A percentile compares a stretch with the other conserved stretches of the same genome.
Evolutionary conservation across 2,888 invertebrate species (phyloP).

Genomic region (Hypomecis atomaria): DNA sequence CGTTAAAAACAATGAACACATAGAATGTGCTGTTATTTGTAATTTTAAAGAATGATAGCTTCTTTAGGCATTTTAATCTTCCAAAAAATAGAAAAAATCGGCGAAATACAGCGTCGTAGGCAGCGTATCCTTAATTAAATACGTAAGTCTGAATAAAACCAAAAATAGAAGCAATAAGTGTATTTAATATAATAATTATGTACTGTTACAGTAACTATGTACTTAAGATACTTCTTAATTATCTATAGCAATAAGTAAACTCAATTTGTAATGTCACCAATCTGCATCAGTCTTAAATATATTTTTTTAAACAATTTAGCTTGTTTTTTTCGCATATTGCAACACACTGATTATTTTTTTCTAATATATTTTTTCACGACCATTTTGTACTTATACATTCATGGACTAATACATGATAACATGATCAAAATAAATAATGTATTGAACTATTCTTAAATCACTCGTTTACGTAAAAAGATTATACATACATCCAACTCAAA

Average conservation of each 20-base stretch:
- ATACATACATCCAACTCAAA: constrained; percentile 53
- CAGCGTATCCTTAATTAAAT: not conserved
- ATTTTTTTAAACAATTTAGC: constrained; percentile 43
- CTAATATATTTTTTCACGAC: constrained; percentile 29
- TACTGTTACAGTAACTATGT: constrained; percentile 78
- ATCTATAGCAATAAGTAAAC: constrained; percentile 52
- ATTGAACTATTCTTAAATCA: constrained; percentile 54
- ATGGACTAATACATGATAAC: constrained; percentile 32
- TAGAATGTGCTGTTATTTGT: no score
- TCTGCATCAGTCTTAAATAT: constrained; percentile 62
- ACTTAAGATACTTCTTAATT: constrained; percentile 66
- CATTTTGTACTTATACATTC: constrained; percentile 44
- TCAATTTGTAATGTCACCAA: constrained; percentile 58
- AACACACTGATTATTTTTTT: constrained; percentile 27
- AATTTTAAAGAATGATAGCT: no score
- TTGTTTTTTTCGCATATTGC: constrained; percentile 41
- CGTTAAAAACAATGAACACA: no score
- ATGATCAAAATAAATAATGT: constrained; percentile 56
- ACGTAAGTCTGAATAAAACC: constrained; percentile 28
- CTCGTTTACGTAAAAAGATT: constrained; percentile 48
- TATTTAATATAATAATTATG: constrained; percentile 65
- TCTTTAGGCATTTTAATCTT: no score
- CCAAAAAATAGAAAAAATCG: no score
- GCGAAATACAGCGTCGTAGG: no score
- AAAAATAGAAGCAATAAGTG: constrained; percentile 70